Evolutionary conservation across 2,888 invertebrate genomes (phyloP).

Genomic region (Tiliacea aurago): DNA sequence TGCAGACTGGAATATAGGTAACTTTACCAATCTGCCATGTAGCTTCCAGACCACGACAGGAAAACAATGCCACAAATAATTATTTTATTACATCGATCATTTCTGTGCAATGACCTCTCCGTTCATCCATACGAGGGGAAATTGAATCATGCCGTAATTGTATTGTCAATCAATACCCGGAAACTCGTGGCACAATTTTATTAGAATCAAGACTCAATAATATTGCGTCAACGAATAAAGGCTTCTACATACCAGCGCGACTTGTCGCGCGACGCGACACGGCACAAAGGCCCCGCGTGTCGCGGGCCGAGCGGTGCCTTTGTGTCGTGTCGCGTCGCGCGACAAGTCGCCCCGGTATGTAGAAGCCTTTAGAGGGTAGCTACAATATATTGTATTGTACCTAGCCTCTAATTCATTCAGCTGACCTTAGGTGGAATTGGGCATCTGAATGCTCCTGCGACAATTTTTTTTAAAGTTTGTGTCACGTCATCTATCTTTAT

Average conservation of each 20-base stretch:
- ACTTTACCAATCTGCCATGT: background rate
- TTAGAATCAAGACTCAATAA: conserved; percentile 16
- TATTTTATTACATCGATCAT: conserved; percentile 15
- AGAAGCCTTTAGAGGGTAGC: too few species aligned
- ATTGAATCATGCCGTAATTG: conserved; percentile 33
- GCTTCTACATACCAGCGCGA: too few species aligned
- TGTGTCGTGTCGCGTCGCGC: too few species aligned
- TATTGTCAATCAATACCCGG: conserved; percentile 12
- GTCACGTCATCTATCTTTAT: too few species aligned
- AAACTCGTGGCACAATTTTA: conserved; percentile 23
- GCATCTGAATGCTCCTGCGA: too few species aligned
- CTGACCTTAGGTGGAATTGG: background rate
- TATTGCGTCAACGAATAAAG: too few species aligned
- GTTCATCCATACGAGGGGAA: conserved; percentile 7
- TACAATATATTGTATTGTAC: background rate
- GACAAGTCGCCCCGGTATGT: too few species aligned
- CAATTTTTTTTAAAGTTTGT: too few species aligned
- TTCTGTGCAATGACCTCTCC: conserved; percentile 1
- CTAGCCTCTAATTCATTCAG: conserved; percentile 1
- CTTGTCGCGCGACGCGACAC: too few species aligned
- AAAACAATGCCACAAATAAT: background rate
- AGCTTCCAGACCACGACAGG: background rate
- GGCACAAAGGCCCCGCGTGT: too few species aligned
- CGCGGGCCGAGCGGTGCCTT: too few species aligned
- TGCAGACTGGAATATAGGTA: background rate